Evolutionary conservation across 1,140 invertebrate genomes (phyloP).

Genomic region (Hyles vespertilio): DNA sequence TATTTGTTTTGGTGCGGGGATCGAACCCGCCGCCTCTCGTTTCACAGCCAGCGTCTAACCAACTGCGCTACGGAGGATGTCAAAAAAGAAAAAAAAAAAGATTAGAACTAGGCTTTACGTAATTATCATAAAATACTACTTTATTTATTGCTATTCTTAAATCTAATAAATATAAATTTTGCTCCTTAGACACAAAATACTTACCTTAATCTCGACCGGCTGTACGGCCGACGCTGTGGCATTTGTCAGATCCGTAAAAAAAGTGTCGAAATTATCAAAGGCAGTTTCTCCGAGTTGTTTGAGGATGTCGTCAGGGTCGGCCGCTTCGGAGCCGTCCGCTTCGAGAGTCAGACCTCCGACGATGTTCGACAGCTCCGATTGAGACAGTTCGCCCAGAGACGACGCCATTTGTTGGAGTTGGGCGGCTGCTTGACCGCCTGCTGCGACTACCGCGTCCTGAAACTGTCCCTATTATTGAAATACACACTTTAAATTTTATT

Average conservation of each 20-base stretch:
- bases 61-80: too few species aligned
- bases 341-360: constrained; percentile 74
- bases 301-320: constrained; percentile 83
- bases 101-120: too few species aligned
- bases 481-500: not conserved
- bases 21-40: too few species aligned
- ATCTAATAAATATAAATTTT: too few species aligned
- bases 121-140: too few species aligned
- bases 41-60: too few species aligned
- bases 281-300: constrained; percentile 82
- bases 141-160: not conserved
- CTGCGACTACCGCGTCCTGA: constrained; percentile 68
- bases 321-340: constrained; percentile 67
- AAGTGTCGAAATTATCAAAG: constrained; percentile 75
- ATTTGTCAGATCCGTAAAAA: constrained; percentile 71
- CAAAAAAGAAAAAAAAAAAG: too few species aligned
- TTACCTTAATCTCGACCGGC: constrained; percentile 71
- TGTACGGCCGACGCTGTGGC: constrained; percentile 55
- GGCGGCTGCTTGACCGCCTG: constrained; percentile 53
- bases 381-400: constrained; percentile 79
- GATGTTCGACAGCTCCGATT: constrained; percentile 81
- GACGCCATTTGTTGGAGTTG: constrained; percentile 66
- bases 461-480: constrained; percentile 24
- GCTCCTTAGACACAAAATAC: constrained; percentile 6
- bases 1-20: too few species aligned